Base-by-base conservation (phyloP, 2,888 invertebrate genomes). In the Patella depressa region DNA sequence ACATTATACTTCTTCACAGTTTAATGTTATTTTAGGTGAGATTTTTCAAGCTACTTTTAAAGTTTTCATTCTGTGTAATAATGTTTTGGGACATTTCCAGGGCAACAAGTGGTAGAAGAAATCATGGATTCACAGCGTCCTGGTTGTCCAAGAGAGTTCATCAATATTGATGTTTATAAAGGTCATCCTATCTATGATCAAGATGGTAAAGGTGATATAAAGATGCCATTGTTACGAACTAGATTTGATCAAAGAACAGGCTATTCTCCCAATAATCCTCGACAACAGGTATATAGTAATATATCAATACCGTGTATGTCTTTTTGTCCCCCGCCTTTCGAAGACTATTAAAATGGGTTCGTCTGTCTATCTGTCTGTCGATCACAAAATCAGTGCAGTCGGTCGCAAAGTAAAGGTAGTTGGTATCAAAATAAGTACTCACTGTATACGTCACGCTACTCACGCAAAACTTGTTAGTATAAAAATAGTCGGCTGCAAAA, bases 61-160 rank as follows among this genome's bases (percentile, higher is more conserved):
- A 45, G 45, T 9, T 45, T 45, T 45, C 45, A 45, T 45, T 45
- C 7, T 9, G 7, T 45, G 57, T 17, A 57, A 57, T 7, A 4
- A 57, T 57, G 17, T 57, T 74, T 34, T 57, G 15, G 29, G 55
- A 74, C 57, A 19, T 55, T 71, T 72, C 2, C 81, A 94, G 93
- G 94, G 71, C 94, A 94, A 88, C 94, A 94, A 89, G 93, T 94
- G 1, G 94, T 94, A 15, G 94, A 94, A 85, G 94, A 94, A 91
- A 93, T 94, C 78, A 86, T 94, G 71, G 94, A 94, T 89, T 93
- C 94, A 1, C 93, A 94, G 87, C 89, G 93, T 83, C 92, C 93
- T n/a, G 93, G 93, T 17, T 94, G 94, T 90, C 94, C 94, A 12
- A 93, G 93, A 0, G 94, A 94, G 88, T 94, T 94, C 86, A 93